Conservation (phyloP, 2,888 invertebrate species). For the Trissonchulus sp. region DNA sequence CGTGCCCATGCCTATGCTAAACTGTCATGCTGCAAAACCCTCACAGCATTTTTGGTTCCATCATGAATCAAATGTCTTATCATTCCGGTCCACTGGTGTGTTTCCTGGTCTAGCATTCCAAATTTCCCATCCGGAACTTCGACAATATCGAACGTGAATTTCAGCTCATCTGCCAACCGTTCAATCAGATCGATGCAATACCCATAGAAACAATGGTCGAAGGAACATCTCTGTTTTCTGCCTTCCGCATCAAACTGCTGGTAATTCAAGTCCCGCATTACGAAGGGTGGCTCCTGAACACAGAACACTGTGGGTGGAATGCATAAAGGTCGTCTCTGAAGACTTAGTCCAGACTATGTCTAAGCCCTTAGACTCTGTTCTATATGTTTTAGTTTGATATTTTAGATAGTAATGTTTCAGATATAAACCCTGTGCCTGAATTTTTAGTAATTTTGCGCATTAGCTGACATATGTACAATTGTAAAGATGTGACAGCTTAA, state of each 20-base stretch:
- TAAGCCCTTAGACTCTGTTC: no score
- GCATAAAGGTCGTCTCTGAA: no score
- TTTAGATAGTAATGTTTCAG: no score
- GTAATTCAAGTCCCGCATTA: slow-evolving; percentile 20
- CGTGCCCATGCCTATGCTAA: no score
- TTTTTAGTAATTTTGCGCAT: no score
- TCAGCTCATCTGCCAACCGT: neutral
- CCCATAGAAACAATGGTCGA: slow-evolving; percentile 3
- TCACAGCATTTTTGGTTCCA: neutral
- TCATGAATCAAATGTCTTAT: neutral
- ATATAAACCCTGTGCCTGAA: no score
- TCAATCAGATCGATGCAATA: slow-evolving; percentile 10
- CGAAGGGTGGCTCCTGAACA: slow-evolving; percentile 16
- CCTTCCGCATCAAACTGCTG: slow-evolving; percentile 7
- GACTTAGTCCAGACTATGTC: no score
- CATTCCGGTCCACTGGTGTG: neutral
- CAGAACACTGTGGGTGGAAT: no score
- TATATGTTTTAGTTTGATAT: no score
- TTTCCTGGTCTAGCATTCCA: neutral
- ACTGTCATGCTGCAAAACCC: no score
- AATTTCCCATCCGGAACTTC: slow-evolving; percentile 18
- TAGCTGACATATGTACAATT: no score
- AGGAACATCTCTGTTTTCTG: neutral
- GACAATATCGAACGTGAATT: neutral
- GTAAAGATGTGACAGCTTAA: no score